Percentiles rank a stretch among this genome's conserved stretches.
Evolutionary conservation across 2,113 vertebrate genomes (phyloP).

Genomic region (Leucoraja erinaceus): DNA sequence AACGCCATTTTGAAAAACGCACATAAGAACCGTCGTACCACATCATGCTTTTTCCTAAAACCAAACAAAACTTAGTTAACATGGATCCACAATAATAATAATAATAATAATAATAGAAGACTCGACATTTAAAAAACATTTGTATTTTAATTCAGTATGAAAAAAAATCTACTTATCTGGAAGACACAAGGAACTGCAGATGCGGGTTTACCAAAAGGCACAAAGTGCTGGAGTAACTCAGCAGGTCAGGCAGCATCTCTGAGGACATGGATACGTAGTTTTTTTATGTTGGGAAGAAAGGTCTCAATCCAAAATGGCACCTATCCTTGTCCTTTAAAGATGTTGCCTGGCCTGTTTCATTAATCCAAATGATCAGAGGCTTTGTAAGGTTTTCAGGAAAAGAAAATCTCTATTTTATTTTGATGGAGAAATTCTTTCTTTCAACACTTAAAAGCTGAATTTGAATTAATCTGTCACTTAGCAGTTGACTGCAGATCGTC

Average conservation of each 20-base stretch:
- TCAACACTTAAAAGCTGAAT: background rate
- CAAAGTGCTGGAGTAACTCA: no score
- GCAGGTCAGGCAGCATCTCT: no score
- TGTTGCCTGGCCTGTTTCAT: no score
- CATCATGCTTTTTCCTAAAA: conserved; percentile 64
- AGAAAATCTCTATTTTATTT: background rate
- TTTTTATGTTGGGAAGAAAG: no score
- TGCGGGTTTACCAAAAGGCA: no score
- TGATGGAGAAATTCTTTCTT: background rate
- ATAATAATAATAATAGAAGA: conserved; percentile 41
- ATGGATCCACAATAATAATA: conserved; percentile 39
- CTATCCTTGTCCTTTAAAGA: no score
- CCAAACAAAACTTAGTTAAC: conserved; percentile 40
- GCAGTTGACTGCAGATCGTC: background rate
- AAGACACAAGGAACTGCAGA: no score
- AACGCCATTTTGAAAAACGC: conserved; percentile 80
- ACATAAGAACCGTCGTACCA: conserved; percentile 81
- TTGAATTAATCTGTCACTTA: background rate
- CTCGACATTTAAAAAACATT: background rate
- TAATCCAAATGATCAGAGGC: no score
- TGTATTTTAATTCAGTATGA: background rate
- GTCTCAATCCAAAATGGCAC: no score
- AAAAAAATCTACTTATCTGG: background rate
- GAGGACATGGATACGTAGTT: no score
- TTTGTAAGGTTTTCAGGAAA: background rate